Conservation (phyloP, 2,113 vertebrate species). For the Pteropus alecto region DNA sequence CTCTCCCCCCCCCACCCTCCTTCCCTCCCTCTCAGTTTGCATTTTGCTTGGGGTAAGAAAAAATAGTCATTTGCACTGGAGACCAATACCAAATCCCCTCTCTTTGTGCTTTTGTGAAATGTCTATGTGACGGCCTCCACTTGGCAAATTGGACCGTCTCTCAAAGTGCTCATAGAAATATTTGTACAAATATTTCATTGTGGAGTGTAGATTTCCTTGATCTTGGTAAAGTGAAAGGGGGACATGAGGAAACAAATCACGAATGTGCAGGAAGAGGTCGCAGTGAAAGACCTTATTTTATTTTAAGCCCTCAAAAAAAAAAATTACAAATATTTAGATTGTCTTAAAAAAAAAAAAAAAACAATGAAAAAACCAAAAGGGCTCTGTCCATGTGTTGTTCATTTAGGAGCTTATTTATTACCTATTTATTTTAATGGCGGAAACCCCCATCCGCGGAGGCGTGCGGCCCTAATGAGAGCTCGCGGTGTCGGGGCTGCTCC, state of each 20-base stretch:
- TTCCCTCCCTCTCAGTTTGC: background rate
- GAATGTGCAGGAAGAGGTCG: background rate
- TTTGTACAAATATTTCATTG: background rate
- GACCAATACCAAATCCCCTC: background rate
- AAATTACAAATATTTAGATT: background rate
- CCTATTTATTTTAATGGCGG: conserved; percentile 77
- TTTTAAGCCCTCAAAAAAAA: background rate
- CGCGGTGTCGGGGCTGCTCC: conserved; percentile 54
- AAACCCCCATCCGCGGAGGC: conserved; percentile 62
- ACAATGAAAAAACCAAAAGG: conserved; percentile 15
- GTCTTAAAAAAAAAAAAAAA: background rate
- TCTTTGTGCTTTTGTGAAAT: background rate
- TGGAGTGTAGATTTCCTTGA: background rate
- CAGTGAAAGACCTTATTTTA: background rate
- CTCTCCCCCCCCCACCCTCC: background rate
- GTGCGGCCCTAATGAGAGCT: conserved; percentile 80
- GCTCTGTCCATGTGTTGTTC: conserved; percentile 55
- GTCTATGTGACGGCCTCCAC: accelerated
- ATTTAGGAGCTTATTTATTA: conserved; percentile 62
- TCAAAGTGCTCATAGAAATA: background rate
- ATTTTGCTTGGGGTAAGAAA: conserved; percentile 33
- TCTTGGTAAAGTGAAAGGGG: background rate
- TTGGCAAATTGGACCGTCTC: background rate
- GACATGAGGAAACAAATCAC: background rate
- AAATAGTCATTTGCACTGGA: background rate